These are phyloP conservation scores for Hiodon alosoides DNA, from an alignment of 2,113 vertebrate species.

Conservation along the genomic window DNA sequence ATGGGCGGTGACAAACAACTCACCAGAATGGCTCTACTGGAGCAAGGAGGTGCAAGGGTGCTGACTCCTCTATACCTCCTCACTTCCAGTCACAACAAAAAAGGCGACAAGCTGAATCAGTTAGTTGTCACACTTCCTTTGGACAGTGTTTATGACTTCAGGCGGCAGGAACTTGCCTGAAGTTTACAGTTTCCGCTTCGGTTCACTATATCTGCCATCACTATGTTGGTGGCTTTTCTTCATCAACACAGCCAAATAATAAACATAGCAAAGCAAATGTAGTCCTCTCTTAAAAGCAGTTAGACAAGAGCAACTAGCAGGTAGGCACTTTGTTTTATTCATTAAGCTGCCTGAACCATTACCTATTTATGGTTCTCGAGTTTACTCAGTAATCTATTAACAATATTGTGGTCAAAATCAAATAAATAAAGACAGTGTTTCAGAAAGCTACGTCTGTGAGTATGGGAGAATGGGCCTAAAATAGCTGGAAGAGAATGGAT, in stretches of 20 bases:
- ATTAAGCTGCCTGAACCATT: not conserved
- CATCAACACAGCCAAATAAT: too few species aligned
- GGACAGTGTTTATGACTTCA: not conserved
- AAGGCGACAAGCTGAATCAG: too few species aligned
- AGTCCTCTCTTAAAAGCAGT: not conserved
- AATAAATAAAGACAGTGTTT: constrained; percentile 21
- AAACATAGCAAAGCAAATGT: not conserved
- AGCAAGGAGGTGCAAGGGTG: too few species aligned
- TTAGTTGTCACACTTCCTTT: too few species aligned
- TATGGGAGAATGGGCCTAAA: not conserved
- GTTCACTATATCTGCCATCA: not conserved
- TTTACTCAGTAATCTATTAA: not conserved
- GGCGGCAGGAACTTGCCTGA: not conserved
- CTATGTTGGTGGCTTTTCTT: not conserved
- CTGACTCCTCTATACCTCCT: too few species aligned
- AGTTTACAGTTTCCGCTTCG: not conserved
- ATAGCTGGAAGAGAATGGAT: not conserved
- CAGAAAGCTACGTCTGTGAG: not conserved
- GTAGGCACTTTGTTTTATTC: not conserved
- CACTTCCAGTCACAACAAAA: too few species aligned
- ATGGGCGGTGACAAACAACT: too few species aligned
- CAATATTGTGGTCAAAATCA: constrained; percentile 6
- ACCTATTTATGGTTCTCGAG: not conserved
- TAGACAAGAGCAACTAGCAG: not conserved
- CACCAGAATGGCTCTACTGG: too few species aligned